Evolutionary conservation across 2,888 invertebrate genomes (phyloP), one percentile per base, ranked within the genome.

Genomic region (Brenthis ino): DNA sequence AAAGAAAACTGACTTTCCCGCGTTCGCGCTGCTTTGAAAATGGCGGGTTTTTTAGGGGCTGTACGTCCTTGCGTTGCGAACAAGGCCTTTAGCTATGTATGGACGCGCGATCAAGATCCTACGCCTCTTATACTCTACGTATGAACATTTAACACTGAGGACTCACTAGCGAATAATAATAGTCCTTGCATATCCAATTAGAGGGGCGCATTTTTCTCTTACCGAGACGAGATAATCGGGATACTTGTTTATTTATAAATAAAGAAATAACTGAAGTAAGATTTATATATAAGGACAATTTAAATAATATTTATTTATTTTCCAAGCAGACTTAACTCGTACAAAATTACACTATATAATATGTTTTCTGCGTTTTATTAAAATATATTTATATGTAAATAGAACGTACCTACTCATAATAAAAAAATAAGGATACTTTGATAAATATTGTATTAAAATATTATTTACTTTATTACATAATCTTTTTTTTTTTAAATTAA

Each of bases 81-180:
- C 91, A 92, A 92, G 92, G 91, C 89, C 88, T 91, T 82, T 85
- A 80, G 84, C 87, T 86, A 81, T 86, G 80, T 88, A 82, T 88
- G 89, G 83, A 82, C 79, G 82, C 84, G 85, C 86, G 85, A 72
- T 82, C 77, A 77, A 76, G 77, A 76, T 86, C 87, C 88, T 84
- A 80, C 82, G 89, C 89, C 82, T 90, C 89, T 92, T 92, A 92
- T 92, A 92, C 83, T 80, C 76, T 76, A 72, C 77, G 77, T 75
- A 75, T 72, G 73, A 76, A 65, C 75, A 75, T 73, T 75, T 75
- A 76, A 72, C 71, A 74, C 66, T 61, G 74, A 65, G 61, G 69
- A 58, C 71, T 72, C 73, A 68, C 72, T 74, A 70, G 71, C 37
- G 37, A 67, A 75, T 74, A 75, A 72, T 75, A 77, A 74, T 74